A percentile compares a stretch with the other conserved stretches of the same genome.
Conservation (phyloP, 2,113 vertebrate genomes). For the Tyto alba region DNA sequence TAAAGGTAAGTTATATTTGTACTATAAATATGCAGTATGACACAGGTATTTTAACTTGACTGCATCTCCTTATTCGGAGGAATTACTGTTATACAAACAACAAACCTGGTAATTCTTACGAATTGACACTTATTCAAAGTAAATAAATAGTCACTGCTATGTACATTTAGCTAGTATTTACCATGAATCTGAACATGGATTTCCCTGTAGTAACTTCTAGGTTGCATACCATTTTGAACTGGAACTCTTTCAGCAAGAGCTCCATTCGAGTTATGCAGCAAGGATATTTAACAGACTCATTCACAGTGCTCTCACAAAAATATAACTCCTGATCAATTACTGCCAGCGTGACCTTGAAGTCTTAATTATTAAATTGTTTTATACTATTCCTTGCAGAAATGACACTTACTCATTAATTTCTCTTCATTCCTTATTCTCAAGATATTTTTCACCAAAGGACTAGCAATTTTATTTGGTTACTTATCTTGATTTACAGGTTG, state of each 20-base stretch:
- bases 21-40: neutral
- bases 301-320: neutral
- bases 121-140: neutral
- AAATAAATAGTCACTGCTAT: neutral
- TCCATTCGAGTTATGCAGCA: neutral
- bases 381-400: neutral
- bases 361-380: slow-evolving; percentile 54
- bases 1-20: neutral
- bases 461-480: neutral
- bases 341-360: slow-evolving; percentile 10
- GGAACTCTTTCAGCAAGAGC: neutral
- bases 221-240: neutral
- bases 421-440: neutral
- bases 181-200: neutral
- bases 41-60: neutral
- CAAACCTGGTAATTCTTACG: neutral
- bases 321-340: neutral
- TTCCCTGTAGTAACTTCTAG: neutral
- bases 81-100: neutral
- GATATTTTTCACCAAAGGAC: slow-evolving; percentile 13
- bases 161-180: neutral
- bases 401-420: slow-evolving; percentile 32
- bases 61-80: neutral
- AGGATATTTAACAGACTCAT: neutral
- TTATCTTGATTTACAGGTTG: slow-evolving; percentile 33